Base-by-base conservation (phyloP, 2,888 invertebrate genomes). In the Ischnus inquisitorius region DNA sequence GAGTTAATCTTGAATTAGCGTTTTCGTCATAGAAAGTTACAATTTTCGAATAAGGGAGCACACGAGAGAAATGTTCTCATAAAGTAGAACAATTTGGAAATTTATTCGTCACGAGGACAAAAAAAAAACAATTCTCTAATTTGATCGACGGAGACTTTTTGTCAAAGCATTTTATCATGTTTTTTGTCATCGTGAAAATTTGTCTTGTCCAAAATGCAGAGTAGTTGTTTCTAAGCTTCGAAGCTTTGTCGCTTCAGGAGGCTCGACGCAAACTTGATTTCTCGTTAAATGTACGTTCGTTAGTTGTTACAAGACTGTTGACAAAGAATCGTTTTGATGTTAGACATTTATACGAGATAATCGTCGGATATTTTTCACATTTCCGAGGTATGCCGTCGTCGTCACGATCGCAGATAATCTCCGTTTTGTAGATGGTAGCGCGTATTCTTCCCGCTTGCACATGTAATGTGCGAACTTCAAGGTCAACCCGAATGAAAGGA, bases 351-450 rank as follows among this genome's bases (percentile, higher is more conserved):
- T 62, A 62, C 46, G n/a, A 60, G 4, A 28, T 16, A 28, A 46
- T 16, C n/a, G 43, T 41, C 51, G 43, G n/a, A 19, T 57, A 39
- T 46, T 78, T 25, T 78, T 78, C 25, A 43, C 14, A 68, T 28
- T 67, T 34, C 78, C 69, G 60, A 62, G 16, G 48, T 62, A 39
- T 19, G 34, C 39, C 34, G 69, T 19, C 22, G 39, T 48, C 22
- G 43, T 39, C 69, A 48, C 48, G 41, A 19, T 67, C 67, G 78
- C 74, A 75, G 62, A 62, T 68, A 60, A 68, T 60, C 46, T 80
- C 57, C 43, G 67, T 75, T 80, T n/a, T 16, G 62, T 76, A 41
- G 68, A 62, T 48, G 43, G 54, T 65, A 69, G 62, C 16, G 65
- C 46, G 71, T 46, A 48, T 76, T 51, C 25, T 71, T 46, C 51